phyloP scores from a whole-genome alignment of 2,888 invertebrate species.

The Torymus texanus region DNA sequence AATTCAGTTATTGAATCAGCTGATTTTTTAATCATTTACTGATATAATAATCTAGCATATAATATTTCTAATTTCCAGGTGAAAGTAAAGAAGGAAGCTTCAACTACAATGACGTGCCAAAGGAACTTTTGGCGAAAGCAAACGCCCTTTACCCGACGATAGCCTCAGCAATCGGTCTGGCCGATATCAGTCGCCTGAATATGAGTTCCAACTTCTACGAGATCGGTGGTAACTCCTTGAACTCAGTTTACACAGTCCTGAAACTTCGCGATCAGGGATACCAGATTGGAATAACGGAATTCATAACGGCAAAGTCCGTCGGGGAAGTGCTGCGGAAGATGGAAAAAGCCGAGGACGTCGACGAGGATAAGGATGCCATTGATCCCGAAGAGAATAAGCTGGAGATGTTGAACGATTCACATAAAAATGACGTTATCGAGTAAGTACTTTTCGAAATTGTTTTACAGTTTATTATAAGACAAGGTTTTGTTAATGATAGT shows the following conservation, averaged over 20 bases:
- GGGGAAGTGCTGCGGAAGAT: conserved; percentile 83
- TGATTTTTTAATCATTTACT: too few relatives aligned
- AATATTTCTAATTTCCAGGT: conserved; percentile 62
- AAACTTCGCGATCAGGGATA: conserved; percentile 86
- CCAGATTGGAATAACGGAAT: conserved; percentile 87
- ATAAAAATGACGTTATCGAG: conserved; percentile 84
- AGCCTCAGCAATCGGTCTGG: conserved; percentile 82
- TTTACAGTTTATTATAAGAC: not conserved
- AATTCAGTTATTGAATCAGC: too few relatives aligned
- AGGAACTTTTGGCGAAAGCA: conserved; percentile 80
- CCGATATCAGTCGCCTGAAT: conserved; percentile 80
- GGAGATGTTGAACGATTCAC: conserved; percentile 79
- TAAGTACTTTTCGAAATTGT: conserved; percentile 76
- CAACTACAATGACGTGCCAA: conserved; percentile 80
- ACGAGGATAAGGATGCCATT: conserved; percentile 64
- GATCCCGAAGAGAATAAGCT: conserved; percentile 74
- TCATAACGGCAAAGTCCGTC: conserved; percentile 83
- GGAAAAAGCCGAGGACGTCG: conserved; percentile 66
- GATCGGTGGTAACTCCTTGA: conserved; percentile 90
- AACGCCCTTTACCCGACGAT: conserved; percentile 85
- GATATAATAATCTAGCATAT: too few relatives aligned
- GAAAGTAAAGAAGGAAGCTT: conserved; percentile 76
- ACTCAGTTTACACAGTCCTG: conserved; percentile 89
- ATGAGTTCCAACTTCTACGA: conserved; percentile 86
- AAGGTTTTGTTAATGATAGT: too few relatives aligned